Conservation (phyloP, 2,797 vertebrate genomes). For the Clarias pachynema region DNA sequence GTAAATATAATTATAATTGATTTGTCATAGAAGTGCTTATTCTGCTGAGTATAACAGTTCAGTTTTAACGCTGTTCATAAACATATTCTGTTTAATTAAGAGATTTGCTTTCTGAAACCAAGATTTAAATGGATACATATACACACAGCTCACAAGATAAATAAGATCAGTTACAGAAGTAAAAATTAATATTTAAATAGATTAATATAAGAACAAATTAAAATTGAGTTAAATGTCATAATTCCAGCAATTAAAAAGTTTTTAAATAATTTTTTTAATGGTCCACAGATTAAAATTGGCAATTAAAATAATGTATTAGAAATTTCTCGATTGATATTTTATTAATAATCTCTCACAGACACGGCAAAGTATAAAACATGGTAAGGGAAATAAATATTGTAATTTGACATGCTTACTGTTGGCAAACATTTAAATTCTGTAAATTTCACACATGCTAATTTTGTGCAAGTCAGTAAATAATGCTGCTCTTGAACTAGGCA, state of each 20-base stretch:
- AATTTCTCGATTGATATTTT: neutral
- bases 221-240: neutral
- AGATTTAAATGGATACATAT: neutral
- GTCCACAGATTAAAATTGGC: neutral
- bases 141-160: neutral
- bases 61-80: conserved; percentile 75
- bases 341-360: neutral
- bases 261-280: neutral
- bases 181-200: neutral
- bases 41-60: conserved; percentile 70
- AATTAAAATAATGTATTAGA: neutral
- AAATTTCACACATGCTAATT: neutral
- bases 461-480: no score
- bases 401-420: neutral
- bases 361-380: neutral
- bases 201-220: neutral
- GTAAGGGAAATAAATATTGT: neutral
- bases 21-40: conserved; percentile 78
- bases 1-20: conserved; percentile 73
- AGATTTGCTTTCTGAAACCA: conserved; percentile 67
- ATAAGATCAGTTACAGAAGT: neutral
- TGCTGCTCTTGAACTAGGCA: no score
- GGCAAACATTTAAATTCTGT: neutral
- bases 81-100: conserved; percentile 65
- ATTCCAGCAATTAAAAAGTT: neutral